Evolutionary conservation across 2,797 vertebrate genomes (phyloP).

Genomic region (Peromyscus eremicus): DNA sequence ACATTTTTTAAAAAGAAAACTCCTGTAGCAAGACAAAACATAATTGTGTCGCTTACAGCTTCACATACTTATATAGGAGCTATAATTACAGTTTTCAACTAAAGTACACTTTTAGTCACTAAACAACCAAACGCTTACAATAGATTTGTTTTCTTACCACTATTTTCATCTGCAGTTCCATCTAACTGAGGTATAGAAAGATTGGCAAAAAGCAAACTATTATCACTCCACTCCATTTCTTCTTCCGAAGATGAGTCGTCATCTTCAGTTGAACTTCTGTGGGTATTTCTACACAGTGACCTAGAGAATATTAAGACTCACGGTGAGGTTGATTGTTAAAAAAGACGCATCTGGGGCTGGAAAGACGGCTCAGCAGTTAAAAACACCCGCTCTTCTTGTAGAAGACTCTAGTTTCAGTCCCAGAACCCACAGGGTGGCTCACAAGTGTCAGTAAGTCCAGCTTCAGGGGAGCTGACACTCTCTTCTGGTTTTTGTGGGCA

Average conservation of each 20-base stretch:
- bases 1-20: slow-evolving; percentile 60
- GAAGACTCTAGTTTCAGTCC: not conserved
- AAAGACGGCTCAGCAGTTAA: not conserved
- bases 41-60: not conserved
- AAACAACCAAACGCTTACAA: slow-evolving; percentile 60
- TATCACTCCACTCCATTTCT: slow-evolving; percentile 97
- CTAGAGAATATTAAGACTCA: slow-evolving; percentile 81
- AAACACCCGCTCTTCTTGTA: not conserved
- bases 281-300: slow-evolving; percentile 88
- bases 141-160: slow-evolving; percentile 90
- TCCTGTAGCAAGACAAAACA: not conserved
- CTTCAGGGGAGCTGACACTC: not conserved
- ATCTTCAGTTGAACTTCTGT: slow-evolving; percentile 93
- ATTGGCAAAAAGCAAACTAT: slow-evolving; percentile 91
- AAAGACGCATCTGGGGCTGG: not conserved
- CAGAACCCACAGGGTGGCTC: not conserved
- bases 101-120: slow-evolving; percentile 16
- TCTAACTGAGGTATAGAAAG: slow-evolving; percentile 98
- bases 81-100: slow-evolving; percentile 26
- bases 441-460: not conserved
- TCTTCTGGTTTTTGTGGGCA: not conserved
- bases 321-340: not conserved
- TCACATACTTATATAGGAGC: not conserved
- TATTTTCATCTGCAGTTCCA: slow-evolving; percentile 98
- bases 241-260: slow-evolving; percentile 95